Conservation (phyloP, 64 coral and sea anemone species). For the Montipora foliosa region DNA sequence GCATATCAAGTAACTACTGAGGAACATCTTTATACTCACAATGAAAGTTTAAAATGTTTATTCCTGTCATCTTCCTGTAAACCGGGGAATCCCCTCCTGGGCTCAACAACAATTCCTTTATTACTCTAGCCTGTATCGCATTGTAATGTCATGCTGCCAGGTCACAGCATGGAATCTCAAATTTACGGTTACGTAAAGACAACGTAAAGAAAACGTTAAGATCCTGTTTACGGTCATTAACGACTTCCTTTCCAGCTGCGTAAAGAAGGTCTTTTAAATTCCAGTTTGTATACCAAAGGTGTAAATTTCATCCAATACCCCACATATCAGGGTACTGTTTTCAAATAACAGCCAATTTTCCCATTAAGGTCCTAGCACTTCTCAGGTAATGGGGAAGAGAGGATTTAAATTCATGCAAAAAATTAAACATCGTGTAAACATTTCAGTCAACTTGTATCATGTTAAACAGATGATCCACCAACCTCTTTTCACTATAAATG, state of each 20-base stretch:
- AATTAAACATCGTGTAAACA: not conserved
- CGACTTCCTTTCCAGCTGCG: too few species aligned
- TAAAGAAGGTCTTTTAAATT: not conserved
- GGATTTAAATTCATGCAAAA: not conserved
- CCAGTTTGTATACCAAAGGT: not conserved
- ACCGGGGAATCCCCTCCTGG: constrained; percentile 5
- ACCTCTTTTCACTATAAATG: not conserved
- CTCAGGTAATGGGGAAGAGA: not conserved
- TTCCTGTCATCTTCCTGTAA: not conserved
- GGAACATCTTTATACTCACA: constrained; percentile 11
- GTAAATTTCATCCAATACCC: not conserved
- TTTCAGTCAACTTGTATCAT: not conserved
- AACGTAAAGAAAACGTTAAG: too few species aligned
- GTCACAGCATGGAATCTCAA: too few species aligned
- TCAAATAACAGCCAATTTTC: not conserved
- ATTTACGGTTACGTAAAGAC: too few species aligned
- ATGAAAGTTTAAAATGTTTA: not conserved
- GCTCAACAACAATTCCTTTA: not conserved
- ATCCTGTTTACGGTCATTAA: too few species aligned
- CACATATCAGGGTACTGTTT: not conserved
- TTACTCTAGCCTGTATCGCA: not conserved
- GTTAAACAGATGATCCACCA: not conserved
- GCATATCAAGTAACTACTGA: not conserved
- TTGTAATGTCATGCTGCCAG: too few species aligned
- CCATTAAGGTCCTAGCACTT: not conserved